Conservation (phyloP, 2,797 vertebrate genomes). For the Chaunax sp. region DNA sequence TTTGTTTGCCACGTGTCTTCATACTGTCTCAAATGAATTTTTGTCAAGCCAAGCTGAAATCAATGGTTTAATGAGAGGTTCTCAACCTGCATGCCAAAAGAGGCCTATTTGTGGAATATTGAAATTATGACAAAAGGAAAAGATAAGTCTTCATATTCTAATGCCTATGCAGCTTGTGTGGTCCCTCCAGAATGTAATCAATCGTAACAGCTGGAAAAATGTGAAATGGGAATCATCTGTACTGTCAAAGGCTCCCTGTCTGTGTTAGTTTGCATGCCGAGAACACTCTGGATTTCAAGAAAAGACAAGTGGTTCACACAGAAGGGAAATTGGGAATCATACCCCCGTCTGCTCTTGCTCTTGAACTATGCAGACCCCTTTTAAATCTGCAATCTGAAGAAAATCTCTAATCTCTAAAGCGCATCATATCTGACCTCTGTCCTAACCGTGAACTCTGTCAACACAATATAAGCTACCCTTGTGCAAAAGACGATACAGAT, state of each 20-base stretch:
- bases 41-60: not conserved
- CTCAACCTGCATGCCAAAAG: not conserved
- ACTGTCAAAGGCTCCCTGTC: not conserved
- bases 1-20: conserved; percentile 36
- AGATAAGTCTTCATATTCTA: not conserved
- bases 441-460: too few relatives aligned
- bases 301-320: too few relatives aligned
- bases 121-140: conserved; percentile 6
- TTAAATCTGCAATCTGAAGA: not conserved
- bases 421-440: too few relatives aligned
- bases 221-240: not conserved
- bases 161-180: too few relatives aligned
- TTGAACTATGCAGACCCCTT: not conserved
- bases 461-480: too few relatives aligned
- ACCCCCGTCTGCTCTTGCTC: not conserved
- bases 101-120: not conserved
- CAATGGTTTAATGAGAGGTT: not conserved
- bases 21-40: not conserved
- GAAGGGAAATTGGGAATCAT: too few relatives aligned
- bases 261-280: not conserved
- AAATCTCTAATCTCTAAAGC: too few relatives aligned
- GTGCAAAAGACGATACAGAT: conserved; percentile 25
- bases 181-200: too few relatives aligned
- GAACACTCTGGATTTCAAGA: not conserved
- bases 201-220: too few relatives aligned